Conservation (phyloP, 2,888 invertebrate genomes). For the Trimorus sp. region DNA sequence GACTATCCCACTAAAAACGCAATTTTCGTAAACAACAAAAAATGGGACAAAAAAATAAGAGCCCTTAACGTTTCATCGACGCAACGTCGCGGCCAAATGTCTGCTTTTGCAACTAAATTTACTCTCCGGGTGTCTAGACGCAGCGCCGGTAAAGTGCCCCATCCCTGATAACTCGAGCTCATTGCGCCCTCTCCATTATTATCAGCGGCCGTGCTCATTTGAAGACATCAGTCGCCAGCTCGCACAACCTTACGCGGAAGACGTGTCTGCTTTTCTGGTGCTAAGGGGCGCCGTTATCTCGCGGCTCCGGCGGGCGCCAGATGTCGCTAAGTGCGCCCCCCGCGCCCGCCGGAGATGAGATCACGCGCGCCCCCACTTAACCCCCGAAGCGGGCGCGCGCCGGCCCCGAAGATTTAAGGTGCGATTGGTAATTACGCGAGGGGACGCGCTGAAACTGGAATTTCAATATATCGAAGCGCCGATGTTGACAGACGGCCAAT, state of each 20-base stretch:
- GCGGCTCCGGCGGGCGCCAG: constrained; percentile 65
- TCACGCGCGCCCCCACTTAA: constrained; percentile 39
- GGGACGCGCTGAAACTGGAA: constrained; percentile 48
- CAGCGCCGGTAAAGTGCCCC: constrained; percentile 18
- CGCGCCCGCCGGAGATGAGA: background rate
- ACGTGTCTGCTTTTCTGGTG: constrained; percentile 40
- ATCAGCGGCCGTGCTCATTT: constrained; percentile 27
- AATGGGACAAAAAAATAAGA: too few relatives aligned
- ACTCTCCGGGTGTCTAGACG: background rate
- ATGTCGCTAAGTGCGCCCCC: constrained; percentile 74
- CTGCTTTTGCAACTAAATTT: background rate
- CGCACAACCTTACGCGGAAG: constrained; percentile 37
- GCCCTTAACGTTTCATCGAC: too few relatives aligned
- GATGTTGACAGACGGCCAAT: constrained; percentile 57
- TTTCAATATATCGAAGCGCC: constrained; percentile 51
- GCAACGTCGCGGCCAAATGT: too few relatives aligned
- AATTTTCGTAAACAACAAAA: too few relatives aligned
- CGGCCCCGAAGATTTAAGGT: constrained; percentile 44
- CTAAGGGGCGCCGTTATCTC: constrained; percentile 27
- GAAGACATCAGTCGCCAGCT: constrained; percentile 42
- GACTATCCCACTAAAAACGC: too few relatives aligned
- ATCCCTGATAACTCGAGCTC: constrained; percentile 31
- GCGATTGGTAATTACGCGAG: constrained; percentile 57
- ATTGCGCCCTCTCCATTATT: constrained; percentile 27
- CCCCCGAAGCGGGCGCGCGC: background rate